These are phyloP conservation scores for Drosophila suboccidentalis DNA, from an alignment of 2,888 invertebrate genomes.

Conservation along the genomic window DNA sequence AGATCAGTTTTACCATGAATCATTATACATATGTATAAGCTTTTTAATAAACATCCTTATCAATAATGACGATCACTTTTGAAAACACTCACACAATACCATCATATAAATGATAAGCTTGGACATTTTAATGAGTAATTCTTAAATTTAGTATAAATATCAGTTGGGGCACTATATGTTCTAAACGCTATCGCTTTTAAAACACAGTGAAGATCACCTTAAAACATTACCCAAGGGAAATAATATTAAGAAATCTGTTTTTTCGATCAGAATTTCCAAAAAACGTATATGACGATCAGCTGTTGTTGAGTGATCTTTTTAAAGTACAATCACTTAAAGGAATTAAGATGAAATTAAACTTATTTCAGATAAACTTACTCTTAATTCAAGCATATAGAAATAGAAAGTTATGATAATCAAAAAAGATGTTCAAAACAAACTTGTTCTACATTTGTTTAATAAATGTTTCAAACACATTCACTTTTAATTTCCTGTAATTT, in stretches of 20 bases:
- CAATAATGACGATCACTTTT: not conserved
- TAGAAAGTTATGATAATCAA: not conserved
- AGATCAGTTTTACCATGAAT: slow-evolving; percentile 9
- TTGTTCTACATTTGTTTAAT: not conserved
- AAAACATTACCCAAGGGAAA: not conserved
- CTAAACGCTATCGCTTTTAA: not conserved
- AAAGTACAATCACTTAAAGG: not conserved
- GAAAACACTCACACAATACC: not conserved
- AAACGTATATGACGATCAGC: not conserved
- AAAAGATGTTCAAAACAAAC: not conserved
- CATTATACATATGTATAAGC: not conserved
- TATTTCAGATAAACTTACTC: not conserved
- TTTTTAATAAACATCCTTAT: not conserved
- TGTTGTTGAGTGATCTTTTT: not conserved
- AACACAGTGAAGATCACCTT: not conserved
- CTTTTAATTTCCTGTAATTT: slow-evolving; percentile 19
- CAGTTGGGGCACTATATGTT: not conserved
- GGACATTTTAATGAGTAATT: slow-evolving; percentile 8
- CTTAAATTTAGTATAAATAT: not conserved
- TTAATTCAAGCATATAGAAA: not conserved
- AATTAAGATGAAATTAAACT: not conserved
- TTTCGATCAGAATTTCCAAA: not conserved
- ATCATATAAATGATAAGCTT: slow-evolving; percentile 4
- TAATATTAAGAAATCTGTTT: not conserved
- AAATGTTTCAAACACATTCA: slow-evolving; percentile 1